Evolutionary conservation across 2,113 vertebrate species (phyloP).

Genomic region (Herpailurus yagouaroundi): DNA sequence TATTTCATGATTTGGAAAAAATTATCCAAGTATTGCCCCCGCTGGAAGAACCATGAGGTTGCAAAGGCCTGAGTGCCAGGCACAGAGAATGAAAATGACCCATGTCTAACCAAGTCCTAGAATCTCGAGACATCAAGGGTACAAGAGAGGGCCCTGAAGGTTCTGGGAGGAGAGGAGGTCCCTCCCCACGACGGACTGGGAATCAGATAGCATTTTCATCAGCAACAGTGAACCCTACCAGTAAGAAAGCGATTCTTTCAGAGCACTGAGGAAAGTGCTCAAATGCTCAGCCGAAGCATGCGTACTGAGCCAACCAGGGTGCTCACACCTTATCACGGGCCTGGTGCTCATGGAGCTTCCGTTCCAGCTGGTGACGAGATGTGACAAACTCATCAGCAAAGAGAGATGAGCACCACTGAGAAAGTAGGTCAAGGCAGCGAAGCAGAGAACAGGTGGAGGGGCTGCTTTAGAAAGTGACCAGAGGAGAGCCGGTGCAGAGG

Average conservation of each 20-base stretch:
- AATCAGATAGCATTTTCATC: not conserved
- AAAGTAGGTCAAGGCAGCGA: not conserved
- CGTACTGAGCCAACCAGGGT: not conserved
- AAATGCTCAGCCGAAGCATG: accelerated
- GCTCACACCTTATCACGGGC: accelerated
- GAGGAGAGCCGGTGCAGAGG: not conserved
- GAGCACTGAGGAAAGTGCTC: not conserved
- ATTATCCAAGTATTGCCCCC: not conserved
- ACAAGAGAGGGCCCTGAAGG: not conserved
- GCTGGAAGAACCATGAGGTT: not conserved
- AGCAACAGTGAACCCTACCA: not conserved
- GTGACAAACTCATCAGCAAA: not conserved
- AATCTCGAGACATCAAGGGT: no score
- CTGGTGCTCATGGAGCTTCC: not conserved
- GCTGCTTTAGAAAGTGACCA: not conserved
- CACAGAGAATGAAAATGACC: not conserved
- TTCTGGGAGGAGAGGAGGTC: no score
- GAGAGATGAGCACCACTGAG: not conserved
- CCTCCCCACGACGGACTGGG: accelerated
- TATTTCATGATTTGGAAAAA: not conserved
- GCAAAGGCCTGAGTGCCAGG: not conserved
- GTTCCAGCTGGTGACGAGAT: not conserved
- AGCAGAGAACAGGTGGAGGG: not conserved
- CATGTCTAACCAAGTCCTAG: not conserved
- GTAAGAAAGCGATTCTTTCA: not conserved